Evolutionary conservation across 2,888 invertebrate genomes (phyloP).

Genomic region (Cartodere bifasciata): DNA sequence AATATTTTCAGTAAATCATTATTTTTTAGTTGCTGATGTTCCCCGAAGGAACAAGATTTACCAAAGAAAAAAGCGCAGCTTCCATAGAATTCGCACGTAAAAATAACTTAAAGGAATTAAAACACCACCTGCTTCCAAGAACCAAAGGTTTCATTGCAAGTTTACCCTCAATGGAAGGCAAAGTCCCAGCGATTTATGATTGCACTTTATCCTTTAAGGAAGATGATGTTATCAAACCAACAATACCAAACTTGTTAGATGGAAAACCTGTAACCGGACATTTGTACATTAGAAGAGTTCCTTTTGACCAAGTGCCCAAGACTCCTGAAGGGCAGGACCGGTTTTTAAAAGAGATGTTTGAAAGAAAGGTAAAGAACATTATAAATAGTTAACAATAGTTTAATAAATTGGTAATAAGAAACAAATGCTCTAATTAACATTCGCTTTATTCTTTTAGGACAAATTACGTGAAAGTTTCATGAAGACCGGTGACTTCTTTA

Average conservation of each 20-base stretch:
- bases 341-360: conserved; percentile 74
- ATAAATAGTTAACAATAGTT: conserved; percentile 1
- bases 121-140: conserved; percentile 85
- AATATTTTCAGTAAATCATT: conserved; percentile 1
- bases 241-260: conserved; percentile 60
- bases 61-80: conserved; percentile 71
- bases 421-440: not conserved
- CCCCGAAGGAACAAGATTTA: conserved; percentile 90
- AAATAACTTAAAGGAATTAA: conserved; percentile 71
- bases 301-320: conserved; percentile 66
- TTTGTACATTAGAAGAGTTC: conserved; percentile 68
- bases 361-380: conserved; percentile 50
- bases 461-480: conserved; percentile 60
- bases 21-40: conserved; percentile 64
- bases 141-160: conserved; percentile 90
- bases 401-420: not conserved
- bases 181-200: conserved; percentile 74
- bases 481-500: conserved; percentile 68
- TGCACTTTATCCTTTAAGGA: conserved; percentile 61
- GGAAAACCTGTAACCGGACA: conserved; percentile 63
- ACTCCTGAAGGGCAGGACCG: conserved; percentile 58
- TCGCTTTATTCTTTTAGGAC: conserved; percentile 37
- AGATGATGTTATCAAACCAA: conserved; percentile 56
- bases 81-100: conserved; percentile 79
- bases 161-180: conserved; percentile 65